Conservation (phyloP, 2,113 vertebrate species). For the Lepus americanus region DNA sequence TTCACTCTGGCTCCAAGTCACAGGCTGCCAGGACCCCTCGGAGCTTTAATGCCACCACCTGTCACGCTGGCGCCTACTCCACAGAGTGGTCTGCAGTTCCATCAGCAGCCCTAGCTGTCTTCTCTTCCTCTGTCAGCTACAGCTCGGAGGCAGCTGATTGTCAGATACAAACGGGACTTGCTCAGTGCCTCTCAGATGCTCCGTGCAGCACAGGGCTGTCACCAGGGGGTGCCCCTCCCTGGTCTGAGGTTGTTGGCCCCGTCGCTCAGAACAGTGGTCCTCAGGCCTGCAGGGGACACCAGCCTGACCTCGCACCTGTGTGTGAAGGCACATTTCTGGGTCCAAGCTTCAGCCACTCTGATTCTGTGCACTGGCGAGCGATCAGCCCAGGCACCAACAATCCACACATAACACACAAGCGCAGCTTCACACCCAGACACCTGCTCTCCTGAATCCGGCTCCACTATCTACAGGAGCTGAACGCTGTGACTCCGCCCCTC, state of each 20-base stretch:
- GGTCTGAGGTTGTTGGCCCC: background rate
- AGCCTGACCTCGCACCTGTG: background rate
- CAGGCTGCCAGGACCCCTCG: constrained; percentile 76
- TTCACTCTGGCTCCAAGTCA: constrained; percentile 80
- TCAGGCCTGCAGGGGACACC: background rate
- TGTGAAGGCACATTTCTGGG: background rate
- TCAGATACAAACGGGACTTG: constrained; percentile 48
- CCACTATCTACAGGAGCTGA: too few relatives aligned
- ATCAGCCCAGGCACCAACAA: background rate
- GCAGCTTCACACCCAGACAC: background rate
- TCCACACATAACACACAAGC: background rate
- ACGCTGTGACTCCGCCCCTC: background rate
- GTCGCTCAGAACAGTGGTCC: background rate
- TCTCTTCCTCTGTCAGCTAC: constrained; percentile 64
- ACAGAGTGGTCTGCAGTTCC: constrained; percentile 68
- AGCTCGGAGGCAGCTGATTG: constrained; percentile 67
- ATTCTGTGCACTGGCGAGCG: background rate
- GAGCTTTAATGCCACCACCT: constrained; percentile 73
- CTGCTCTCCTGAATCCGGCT: background rate
- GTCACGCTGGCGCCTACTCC: constrained; percentile 73
- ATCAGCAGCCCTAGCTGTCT: constrained; percentile 62
- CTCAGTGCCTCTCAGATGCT: background rate
- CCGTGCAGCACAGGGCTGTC: background rate
- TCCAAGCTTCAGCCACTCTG: background rate
- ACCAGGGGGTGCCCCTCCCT: background rate